phyloP scores from a whole-genome alignment of 2,113 vertebrate genomes.

The Gasterosteus aculeatus region DNA sequence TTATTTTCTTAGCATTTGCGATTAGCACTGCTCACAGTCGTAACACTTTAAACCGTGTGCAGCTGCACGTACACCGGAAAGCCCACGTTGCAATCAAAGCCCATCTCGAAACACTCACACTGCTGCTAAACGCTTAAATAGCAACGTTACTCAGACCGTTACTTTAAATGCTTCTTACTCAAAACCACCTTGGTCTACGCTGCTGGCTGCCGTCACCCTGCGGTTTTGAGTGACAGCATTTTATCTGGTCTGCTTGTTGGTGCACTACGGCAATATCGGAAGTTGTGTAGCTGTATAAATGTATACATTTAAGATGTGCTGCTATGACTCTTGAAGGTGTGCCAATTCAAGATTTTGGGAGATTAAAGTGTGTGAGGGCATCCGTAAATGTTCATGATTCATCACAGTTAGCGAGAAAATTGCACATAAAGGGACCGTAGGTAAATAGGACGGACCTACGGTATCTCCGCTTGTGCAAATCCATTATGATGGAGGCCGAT shows the following conservation, averaged over 20 bases:
- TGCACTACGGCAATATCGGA: neutral
- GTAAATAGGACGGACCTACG: neutral
- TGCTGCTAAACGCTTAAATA: constrained; percentile 13
- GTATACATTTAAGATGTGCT: neutral
- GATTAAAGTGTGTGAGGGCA: constrained; percentile 4
- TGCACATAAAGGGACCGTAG: neutral
- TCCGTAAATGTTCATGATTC: constrained; percentile 4
- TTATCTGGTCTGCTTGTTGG: constrained; percentile 13
- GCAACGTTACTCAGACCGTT: constrained; percentile 1
- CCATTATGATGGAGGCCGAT: neutral
- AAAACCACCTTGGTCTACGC: constrained; percentile 23
- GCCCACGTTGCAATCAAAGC: constrained; percentile 9
- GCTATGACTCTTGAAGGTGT: neutral
- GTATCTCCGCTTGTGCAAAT: constrained; percentile 13
- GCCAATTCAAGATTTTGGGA: constrained; percentile 3
- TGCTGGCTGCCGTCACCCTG: constrained; percentile 17
- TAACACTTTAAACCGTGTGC: neutral
- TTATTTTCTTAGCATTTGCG: neutral
- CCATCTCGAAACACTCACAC: neutral
- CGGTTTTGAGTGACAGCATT: constrained; percentile 12
- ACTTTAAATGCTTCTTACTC: constrained; percentile 16
- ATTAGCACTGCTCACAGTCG: neutral
- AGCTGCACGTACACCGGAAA: neutral
- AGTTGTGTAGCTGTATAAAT: neutral
- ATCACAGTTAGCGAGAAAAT: neutral